These are phyloP conservation scores for Amblyornis subalaris DNA, from an alignment of 2,113 vertebrate genomes.

Conservation along the genomic window DNA sequence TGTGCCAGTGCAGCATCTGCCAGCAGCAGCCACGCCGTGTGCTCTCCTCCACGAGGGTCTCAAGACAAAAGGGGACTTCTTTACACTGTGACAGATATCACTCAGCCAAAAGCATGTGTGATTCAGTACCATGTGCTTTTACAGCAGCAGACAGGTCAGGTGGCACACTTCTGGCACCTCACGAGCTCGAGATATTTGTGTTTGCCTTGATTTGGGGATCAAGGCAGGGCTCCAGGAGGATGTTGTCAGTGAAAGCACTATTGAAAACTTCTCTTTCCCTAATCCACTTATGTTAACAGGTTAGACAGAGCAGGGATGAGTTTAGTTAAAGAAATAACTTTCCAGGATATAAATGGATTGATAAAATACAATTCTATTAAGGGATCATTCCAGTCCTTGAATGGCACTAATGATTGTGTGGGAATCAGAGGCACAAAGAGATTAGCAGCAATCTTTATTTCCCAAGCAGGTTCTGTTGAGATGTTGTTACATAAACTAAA, in stretches of 20 bases:
- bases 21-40: not conserved
- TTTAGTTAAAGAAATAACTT: not conserved
- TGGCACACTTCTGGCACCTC: not conserved
- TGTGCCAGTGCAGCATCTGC: fast-evolving
- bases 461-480: not conserved
- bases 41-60: not conserved
- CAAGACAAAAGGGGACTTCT: not conserved
- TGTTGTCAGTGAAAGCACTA: not conserved
- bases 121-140: not conserved
- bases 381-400: not conserved
- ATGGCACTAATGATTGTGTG: not conserved
- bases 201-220: not conserved
- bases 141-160: fast-evolving
- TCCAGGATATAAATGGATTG: not conserved
- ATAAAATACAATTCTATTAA: constrained; percentile 14
- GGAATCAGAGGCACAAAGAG: not conserved
- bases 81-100: fast-evolving
- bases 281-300: not conserved
- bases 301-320: not conserved
- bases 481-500: not conserved
- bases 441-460: not conserved
- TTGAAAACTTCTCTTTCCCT: not conserved
- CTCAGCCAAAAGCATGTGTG: not conserved
- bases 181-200: fast-evolving
- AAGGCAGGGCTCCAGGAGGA: not conserved